Percentiles rank a stretch among this genome's conserved stretches.
Conservation (phyloP, 2,888 invertebrate genomes). For the Drosophila paranaensis region DNA sequence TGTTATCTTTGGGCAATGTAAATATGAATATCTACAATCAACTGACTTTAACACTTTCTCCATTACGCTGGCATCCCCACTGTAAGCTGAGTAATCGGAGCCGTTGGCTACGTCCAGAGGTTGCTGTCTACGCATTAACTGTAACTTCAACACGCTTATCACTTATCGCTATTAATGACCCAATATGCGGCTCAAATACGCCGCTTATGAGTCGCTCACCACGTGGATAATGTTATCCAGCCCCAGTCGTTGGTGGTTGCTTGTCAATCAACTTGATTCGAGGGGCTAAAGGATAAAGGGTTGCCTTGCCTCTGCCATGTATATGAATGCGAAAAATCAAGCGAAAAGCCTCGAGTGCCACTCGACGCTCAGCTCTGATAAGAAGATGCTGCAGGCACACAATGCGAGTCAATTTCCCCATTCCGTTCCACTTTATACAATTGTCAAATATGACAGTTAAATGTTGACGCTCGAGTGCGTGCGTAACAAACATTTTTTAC, state of each 20-base stretch:
- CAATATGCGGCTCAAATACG: conserved; percentile 76
- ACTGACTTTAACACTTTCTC: not conserved
- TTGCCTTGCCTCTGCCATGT: conserved; percentile 26
- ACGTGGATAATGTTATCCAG: conserved; percentile 38
- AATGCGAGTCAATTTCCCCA: conserved; percentile 35
- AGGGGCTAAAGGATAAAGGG: conserved; percentile 56
- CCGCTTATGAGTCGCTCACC: conserved; percentile 26
- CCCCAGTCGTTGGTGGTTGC: conserved; percentile 29
- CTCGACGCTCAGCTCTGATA: conserved; percentile 60
- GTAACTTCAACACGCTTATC: conserved; percentile 77
- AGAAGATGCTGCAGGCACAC: conserved; percentile 63
- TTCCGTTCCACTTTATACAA: conserved; percentile 22
- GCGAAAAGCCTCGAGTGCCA: conserved; percentile 66
- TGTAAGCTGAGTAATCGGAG: conserved; percentile 42
- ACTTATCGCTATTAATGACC: conserved; percentile 77
- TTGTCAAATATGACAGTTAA: conserved; percentile 79
- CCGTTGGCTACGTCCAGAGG: conserved; percentile 11
- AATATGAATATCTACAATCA: not conserved
- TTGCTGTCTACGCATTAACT: conserved; percentile 56
- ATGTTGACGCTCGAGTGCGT: conserved; percentile 77
- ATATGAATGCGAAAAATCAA: not conserved
- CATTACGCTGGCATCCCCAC: conserved; percentile 10
- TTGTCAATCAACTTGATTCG: conserved; percentile 73
- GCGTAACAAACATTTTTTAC: conserved; percentile 55
- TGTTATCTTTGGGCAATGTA: not conserved